Conservation (phyloP, 2,113 vertebrate species). For the Tetrax tetrax region DNA sequence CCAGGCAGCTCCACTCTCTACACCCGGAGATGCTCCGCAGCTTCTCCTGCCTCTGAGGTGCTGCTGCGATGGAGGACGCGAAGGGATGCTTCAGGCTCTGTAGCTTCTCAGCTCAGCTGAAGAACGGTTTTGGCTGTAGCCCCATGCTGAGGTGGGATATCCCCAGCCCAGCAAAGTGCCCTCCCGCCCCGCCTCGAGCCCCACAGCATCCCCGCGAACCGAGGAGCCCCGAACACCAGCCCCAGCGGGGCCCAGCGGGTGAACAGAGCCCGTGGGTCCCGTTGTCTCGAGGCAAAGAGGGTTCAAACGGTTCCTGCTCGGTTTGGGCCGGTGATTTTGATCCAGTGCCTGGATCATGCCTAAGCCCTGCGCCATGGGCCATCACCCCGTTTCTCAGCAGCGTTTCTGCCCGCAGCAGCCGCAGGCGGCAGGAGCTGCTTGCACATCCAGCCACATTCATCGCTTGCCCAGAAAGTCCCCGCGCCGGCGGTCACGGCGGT, state of each 20-base stretch:
- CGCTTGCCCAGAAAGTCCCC: not conserved
- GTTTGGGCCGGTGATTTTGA: not conserved
- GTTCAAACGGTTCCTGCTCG: not conserved
- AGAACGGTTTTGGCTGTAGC: not conserved
- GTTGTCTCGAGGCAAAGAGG: not conserved
- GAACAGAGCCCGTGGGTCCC: not conserved
- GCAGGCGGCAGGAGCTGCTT: not conserved
- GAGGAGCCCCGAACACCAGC: not conserved
- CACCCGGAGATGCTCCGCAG: not conserved
- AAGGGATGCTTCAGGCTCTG: not conserved
- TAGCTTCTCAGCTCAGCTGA: not conserved
- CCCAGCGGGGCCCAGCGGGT: not conserved
- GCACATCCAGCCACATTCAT: not conserved
- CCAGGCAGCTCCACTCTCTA: not conserved
- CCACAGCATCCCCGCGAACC: rapidly evolving
- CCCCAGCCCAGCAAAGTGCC: not conserved
- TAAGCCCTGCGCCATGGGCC: not conserved
- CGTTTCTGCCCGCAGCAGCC: not conserved
- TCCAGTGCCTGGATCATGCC: rapidly evolving
- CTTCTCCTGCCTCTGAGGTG: not conserved
- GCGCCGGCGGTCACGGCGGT: not conserved
- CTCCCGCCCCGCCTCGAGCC: rapidly evolving
- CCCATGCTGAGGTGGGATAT: not conserved
- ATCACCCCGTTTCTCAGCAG: not conserved
- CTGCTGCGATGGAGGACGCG: rapidly evolving